Conservation (phyloP, 2,113 vertebrate genomes). For the Misgurnus mizolepis region DNA sequence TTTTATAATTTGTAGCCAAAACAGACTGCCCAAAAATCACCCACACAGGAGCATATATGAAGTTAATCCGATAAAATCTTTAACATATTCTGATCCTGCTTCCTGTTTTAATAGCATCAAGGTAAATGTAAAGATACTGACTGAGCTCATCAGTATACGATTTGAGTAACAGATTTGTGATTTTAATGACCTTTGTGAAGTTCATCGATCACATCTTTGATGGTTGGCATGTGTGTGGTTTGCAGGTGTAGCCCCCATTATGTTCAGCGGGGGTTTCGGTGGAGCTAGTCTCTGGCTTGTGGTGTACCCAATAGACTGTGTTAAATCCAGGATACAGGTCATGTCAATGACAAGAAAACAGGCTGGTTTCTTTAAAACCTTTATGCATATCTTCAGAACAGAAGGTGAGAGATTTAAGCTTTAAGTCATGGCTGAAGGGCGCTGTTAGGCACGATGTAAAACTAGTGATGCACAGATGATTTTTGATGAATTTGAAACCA, state of each 20-base stretch:
- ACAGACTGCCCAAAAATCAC: too few species aligned
- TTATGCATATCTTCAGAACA: slow-evolving; percentile 77
- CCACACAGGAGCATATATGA: too few species aligned
- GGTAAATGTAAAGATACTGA: too few species aligned
- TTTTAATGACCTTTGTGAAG: too few species aligned
- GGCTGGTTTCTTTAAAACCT: slow-evolving; percentile 86
- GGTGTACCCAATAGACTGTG: slow-evolving; percentile 94
- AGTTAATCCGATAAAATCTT: too few species aligned
- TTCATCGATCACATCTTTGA: not conserved
- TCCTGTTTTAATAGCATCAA: too few species aligned
- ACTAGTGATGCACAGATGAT: too few species aligned
- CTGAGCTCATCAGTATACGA: too few species aligned
- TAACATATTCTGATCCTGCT: too few species aligned
- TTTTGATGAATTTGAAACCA: too few species aligned
- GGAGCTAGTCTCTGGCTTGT: slow-evolving; percentile 92
- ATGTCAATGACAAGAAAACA: slow-evolving; percentile 93
- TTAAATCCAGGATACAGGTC: slow-evolving; percentile 97
- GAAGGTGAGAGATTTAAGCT: slow-evolving; percentile 78
- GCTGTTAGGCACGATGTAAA: too few species aligned
- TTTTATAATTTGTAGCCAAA: too few species aligned
- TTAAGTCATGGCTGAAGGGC: not conserved
- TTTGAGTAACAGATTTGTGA: not conserved
- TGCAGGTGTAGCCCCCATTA: slow-evolving; percentile 82
- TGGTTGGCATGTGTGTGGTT: not conserved
- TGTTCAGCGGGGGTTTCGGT: slow-evolving; percentile 91